Evolutionary conservation across 2,888 invertebrate species (phyloP).

Genomic region (Allolobophora icterica): DNA sequence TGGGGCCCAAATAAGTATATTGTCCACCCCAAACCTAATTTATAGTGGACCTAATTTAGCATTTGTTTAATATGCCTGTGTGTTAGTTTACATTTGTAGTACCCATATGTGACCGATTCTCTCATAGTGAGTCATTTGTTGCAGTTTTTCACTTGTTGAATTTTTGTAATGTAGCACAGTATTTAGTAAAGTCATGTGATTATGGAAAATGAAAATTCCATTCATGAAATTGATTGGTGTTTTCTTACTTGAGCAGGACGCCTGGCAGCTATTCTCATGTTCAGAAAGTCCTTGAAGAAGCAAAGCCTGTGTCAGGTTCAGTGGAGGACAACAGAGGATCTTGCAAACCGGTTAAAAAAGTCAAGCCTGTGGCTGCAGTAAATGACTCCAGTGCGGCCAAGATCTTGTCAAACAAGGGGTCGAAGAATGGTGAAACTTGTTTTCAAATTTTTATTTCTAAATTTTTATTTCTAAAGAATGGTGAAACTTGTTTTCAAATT

Average conservation of each 20-base stretch:
- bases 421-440: background rate
- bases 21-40: too few relatives aligned
- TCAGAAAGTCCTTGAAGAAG: background rate
- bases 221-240: background rate
- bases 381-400: background rate
- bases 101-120: background rate
- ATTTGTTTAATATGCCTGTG: too few relatives aligned
- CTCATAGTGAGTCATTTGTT: too few relatives aligned
- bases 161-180: background rate
- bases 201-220: background rate
- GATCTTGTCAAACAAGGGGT: background rate
- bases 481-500: background rate
- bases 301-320: background rate
- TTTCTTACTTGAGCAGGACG: background rate
- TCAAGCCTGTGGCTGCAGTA: background rate
- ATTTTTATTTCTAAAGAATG: too few relatives aligned
- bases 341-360: background rate
- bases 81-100: background rate
- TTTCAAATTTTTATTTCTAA: background rate
- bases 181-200: background rate
- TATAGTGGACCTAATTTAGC: too few relatives aligned
- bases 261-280: background rate
- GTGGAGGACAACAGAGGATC: background rate
- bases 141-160: background rate
- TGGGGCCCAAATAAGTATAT: too few relatives aligned